These are phyloP conservation scores for Platichthys stellatus DNA, from an alignment of 2,113 vertebrate genomes.

Conservation along the genomic window DNA sequence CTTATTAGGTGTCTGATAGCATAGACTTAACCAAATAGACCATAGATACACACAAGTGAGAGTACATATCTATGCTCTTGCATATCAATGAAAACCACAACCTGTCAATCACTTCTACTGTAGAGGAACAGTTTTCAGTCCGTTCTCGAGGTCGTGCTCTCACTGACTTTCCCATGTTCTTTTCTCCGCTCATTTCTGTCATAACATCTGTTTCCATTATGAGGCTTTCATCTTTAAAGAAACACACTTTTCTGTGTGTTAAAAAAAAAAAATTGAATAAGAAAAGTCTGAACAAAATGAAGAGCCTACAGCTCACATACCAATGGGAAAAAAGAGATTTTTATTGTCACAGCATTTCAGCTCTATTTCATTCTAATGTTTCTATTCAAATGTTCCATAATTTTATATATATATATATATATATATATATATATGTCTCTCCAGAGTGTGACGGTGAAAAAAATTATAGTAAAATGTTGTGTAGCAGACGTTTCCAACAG, in stretches of 20 bases:
- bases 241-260: no score
- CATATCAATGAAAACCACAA: slow-evolving; percentile 46
- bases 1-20: slow-evolving; percentile 70
- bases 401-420: no score
- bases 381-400: no score
- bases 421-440: no score
- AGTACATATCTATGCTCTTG: slow-evolving; percentile 24
- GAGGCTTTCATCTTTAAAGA: neutral
- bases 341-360: no score
- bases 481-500: no score
- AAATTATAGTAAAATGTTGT: no score
- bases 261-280: no score
- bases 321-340: no score
- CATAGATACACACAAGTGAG: slow-evolving; percentile 31
- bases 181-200: neutral
- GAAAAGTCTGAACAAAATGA: neutral
- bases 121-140: slow-evolving; percentile 18
- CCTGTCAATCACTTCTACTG: neutral
- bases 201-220: neutral
- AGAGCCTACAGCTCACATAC: neutral
- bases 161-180: neutral
- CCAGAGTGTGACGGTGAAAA: no score
- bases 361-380: no score
- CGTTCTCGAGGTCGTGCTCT: slow-evolving; percentile 4
- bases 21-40: slow-evolving; percentile 53